Evolutionary conservation across 2,797 vertebrate genomes (phyloP), one percentile per base, ranked within the genome.

Genomic region (Phoxinus dragarum): DNA sequence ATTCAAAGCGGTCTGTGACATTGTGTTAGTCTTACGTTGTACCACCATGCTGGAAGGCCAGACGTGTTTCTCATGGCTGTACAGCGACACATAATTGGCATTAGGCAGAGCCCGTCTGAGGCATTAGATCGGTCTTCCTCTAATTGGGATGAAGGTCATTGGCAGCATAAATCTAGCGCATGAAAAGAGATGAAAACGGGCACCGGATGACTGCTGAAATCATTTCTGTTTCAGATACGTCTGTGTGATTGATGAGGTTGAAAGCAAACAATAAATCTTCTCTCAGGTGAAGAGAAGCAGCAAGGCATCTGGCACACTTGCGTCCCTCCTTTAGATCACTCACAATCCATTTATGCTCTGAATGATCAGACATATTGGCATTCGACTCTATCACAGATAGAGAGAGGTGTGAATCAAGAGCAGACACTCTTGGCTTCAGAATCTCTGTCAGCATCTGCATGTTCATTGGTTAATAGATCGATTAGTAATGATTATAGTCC

Each of bases 91-190:
- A 81, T 90, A 89, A 89, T 89, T 90, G 88, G 75, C 86, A 89
- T 90, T 89, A 88, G 86, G 81, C 36, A 87, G 66, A 74, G 67
- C 61, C 86, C 56, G 71, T 88, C 88, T 89, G 84, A 87, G 86
- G 52, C 86, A 90, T 88, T 90, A 88, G 84, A 86, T 85, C 82
- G 82, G 86, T 84, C 86, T 68, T 76, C 31, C 40, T 85, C 85
- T 87, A 88, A 89, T 89, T 73, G 81, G 86, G 82, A 90, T 90
- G 86, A 90, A 89, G 89, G 89, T 90, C 89, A 90, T 80, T 73
- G 89, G 87, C 89, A 81, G 76, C 82, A 90, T 87, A 88, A 90
- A 88, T 76, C 56, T 80, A 59, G 67, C 71, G 9, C 82, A 44
- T 82, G 81, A 84, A 79, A 81, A 87, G 89, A 87, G 83, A 88